Evolutionary conservation across 2,888 invertebrate genomes (phyloP).

Genomic region (Pharmacophagus antenor): DNA sequence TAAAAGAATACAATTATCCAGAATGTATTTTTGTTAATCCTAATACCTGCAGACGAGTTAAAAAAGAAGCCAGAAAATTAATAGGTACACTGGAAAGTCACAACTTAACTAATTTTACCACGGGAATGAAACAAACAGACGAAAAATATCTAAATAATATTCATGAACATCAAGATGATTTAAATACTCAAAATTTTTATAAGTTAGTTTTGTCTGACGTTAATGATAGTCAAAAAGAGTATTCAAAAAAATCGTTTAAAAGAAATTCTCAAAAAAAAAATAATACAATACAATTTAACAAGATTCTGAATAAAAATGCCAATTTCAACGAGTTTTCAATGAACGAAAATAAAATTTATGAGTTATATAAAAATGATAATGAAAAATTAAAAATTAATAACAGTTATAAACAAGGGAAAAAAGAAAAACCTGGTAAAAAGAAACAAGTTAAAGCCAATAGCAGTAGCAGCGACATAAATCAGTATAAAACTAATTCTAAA

Average conservation of each 20-base stretch:
- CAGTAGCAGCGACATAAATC: background rate
- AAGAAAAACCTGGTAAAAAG: background rate
- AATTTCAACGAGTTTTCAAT: background rate
- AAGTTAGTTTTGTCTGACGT: too few relatives aligned
- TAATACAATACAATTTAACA: background rate
- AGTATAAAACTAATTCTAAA: background rate
- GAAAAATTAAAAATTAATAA: background rate
- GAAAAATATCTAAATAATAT: background rate
- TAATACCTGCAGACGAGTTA: conserved; percentile 7
- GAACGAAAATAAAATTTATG: conserved; percentile 2
- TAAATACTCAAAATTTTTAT: too few relatives aligned
- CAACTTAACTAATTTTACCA: background rate
- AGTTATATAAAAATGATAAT: background rate
- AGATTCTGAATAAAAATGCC: background rate
- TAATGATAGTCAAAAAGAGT: conserved; percentile 12
- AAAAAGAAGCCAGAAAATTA: conserved; percentile 14
- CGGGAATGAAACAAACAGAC: background rate
- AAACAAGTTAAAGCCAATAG: background rate
- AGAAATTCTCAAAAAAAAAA: conserved; percentile 28
- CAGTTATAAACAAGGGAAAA: background rate
- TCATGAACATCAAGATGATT: background rate
- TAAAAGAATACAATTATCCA: background rate
- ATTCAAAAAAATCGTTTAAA: conserved; percentile 23
- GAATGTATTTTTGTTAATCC: background rate
- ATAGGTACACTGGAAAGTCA: background rate